A percentile compares a stretch with the other conserved stretches of the same genome.
These are phyloP conservation scores for Diaprepes abbreviatus DNA, from an alignment of 2,888 invertebrate genomes.

Conservation along the genomic window DNA sequence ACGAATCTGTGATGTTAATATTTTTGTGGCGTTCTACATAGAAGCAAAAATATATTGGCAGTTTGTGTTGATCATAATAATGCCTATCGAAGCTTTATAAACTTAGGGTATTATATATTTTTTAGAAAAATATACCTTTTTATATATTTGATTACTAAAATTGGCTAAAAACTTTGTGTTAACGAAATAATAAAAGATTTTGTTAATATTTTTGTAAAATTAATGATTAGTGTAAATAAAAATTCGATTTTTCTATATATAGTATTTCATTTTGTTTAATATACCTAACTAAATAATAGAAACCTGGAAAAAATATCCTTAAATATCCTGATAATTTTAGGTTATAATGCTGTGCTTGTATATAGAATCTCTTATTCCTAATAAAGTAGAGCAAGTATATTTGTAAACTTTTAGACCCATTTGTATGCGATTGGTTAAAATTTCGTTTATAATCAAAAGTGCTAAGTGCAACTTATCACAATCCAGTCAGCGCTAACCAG, in stretches of 20 bases:
- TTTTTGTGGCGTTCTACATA: slow-evolving; percentile 9
- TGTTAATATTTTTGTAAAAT: slow-evolving; percentile 13
- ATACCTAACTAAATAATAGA: too few relatives aligned
- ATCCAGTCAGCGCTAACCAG: too few relatives aligned
- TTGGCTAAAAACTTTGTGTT: background rate
- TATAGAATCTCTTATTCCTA: too few relatives aligned
- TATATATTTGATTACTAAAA: slow-evolving; percentile 6
- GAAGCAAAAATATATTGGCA: slow-evolving; percentile 3
- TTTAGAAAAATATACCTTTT: slow-evolving; percentile 4
- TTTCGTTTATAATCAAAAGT: too few relatives aligned
- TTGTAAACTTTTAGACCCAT: too few relatives aligned
- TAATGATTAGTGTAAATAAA: background rate
- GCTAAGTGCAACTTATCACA: too few relatives aligned
- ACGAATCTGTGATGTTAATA: slow-evolving; percentile 21
- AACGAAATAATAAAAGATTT: background rate
- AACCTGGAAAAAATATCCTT: too few relatives aligned
- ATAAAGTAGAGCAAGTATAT: too few relatives aligned
- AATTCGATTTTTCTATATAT: slow-evolving; percentile 5
- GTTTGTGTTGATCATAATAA: slow-evolving; percentile 5
- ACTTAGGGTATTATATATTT: slow-evolving; percentile 2
- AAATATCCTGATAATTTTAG: too few relatives aligned
- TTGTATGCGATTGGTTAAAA: too few relatives aligned
- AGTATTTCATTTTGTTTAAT: background rate
- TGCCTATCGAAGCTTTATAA: slow-evolving; percentile 1
- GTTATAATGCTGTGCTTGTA: too few relatives aligned